Percentiles rank a stretch among this genome's conserved stretches.
Conservation (phyloP, 2,113 vertebrate species). For the Zosterops borbonicus region DNA sequence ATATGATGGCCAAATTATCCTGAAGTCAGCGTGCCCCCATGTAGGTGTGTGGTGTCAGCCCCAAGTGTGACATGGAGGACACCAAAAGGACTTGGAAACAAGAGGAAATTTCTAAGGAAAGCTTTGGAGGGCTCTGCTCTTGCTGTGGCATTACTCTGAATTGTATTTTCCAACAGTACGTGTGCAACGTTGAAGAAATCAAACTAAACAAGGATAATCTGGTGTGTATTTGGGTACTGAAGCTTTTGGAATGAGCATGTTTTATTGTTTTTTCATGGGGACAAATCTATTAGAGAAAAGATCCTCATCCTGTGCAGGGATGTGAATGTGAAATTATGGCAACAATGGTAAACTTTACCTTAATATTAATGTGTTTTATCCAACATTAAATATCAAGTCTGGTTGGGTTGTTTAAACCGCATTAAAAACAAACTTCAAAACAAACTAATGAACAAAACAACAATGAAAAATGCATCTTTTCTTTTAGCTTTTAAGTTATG, state of each 20-base stretch:
- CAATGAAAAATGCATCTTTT: neutral
- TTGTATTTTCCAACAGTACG: neutral
- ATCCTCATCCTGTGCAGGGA: neutral
- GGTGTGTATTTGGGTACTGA: neutral
- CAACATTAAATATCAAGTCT: neutral
- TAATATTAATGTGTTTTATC: neutral
- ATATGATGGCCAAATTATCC: neutral
- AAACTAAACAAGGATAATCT: neutral
- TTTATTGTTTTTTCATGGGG: neutral
- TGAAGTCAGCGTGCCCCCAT: neutral
- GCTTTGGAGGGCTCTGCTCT: neutral
- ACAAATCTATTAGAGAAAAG: neutral
- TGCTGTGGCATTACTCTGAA: neutral
- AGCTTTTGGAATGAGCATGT: neutral
- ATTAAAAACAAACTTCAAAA: neutral
- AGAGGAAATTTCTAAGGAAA: neutral
- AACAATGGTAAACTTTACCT: neutral
- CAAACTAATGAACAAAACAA: neutral
- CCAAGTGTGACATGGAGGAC: neutral
- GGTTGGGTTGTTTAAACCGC: neutral
- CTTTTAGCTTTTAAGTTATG: neutral
- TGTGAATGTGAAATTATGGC: neutral
- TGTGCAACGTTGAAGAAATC: neutral
- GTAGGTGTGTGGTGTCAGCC: neutral
- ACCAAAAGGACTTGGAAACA: neutral